These are phyloP conservation scores for Hetaerina americana DNA, from an alignment of 1,140 invertebrate species.

Conservation along the genomic window DNA sequence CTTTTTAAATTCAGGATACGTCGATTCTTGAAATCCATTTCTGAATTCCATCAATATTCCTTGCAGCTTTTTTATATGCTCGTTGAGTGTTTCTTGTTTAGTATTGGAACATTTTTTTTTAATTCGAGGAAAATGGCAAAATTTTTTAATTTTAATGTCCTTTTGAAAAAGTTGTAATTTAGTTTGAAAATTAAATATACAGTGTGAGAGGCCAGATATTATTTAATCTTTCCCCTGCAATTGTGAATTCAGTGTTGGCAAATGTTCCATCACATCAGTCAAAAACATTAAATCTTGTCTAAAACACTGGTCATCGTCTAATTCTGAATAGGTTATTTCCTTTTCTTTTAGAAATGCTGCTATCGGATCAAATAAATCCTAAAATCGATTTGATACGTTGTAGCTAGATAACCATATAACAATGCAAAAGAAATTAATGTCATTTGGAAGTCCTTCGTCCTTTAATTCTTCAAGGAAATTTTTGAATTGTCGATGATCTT, in stretches of 20 bases:
- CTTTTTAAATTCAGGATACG: too few relatives aligned
- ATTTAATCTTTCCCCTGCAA: not conserved
- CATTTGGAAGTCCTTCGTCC: too few relatives aligned
- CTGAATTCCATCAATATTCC: not conserved
- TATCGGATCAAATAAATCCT: not conserved
- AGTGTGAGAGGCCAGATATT: constrained; percentile 10
- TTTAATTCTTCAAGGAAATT: too few relatives aligned
- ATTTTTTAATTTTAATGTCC: not conserved
- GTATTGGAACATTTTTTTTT: constrained; percentile 18
- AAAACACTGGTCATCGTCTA: not conserved
- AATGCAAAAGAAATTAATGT: not conserved
- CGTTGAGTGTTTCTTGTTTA: constrained; percentile 18
- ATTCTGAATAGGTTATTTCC: not conserved
- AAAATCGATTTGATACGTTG: not conserved
- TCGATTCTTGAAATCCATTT: not conserved
- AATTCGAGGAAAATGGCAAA: constrained; percentile 18
- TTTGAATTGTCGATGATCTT: too few relatives aligned
- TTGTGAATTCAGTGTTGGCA: not conserved
- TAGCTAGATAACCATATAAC: not conserved
- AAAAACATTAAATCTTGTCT: not conserved
- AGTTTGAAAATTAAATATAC: constrained; percentile 11
- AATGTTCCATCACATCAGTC: not conserved
- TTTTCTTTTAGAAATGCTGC: not conserved
- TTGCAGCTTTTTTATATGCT: constrained; percentile 9
- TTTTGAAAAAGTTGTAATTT: constrained; percentile 13